A percentile compares a stretch with the other conserved stretches of the same genome.
phyloP scores from a whole-genome alignment of 2,113 vertebrate species.

The Pseudopipra pipra region DNA sequence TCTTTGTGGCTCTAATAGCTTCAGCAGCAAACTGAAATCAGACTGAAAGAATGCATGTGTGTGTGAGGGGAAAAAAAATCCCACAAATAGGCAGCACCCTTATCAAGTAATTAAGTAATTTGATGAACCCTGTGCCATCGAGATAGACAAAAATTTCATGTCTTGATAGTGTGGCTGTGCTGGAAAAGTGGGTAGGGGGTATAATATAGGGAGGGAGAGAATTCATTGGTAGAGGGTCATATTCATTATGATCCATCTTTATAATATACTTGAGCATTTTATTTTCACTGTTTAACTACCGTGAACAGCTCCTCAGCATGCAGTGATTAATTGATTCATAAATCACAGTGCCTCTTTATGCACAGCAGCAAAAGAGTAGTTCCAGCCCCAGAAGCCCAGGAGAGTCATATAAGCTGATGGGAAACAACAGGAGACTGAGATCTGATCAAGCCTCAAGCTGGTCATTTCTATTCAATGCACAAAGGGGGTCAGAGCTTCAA shows the following conservation, averaged over 20 bases:
- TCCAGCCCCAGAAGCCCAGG: conserved; percentile 42
- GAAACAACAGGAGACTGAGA: conserved; percentile 51
- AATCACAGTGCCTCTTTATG: conserved; percentile 65
- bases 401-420: conserved; percentile 24
- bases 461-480: conserved; percentile 24
- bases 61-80: no score
- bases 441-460: conserved; percentile 4
- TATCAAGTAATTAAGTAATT: neutral
- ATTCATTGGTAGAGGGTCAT: neutral
- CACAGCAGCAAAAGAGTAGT: conserved; percentile 34
- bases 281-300: conserved; percentile 74
- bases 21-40: neutral
- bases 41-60: neutral
- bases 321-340: conserved; percentile 78
- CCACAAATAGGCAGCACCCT: neutral
- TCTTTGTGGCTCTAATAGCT: neutral
- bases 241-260: conserved; percentile 66
- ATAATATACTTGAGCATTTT: conserved; percentile 62
- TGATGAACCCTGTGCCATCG: neutral
- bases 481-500: conserved; percentile 16
- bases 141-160: neutral
- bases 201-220: neutral
- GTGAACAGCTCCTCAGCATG: conserved; percentile 63
- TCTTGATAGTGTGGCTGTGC: neutral
- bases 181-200: neutral